Evolutionary conservation across 2,888 invertebrate genomes (phyloP).

Genomic region (Ormia ochracea): DNA sequence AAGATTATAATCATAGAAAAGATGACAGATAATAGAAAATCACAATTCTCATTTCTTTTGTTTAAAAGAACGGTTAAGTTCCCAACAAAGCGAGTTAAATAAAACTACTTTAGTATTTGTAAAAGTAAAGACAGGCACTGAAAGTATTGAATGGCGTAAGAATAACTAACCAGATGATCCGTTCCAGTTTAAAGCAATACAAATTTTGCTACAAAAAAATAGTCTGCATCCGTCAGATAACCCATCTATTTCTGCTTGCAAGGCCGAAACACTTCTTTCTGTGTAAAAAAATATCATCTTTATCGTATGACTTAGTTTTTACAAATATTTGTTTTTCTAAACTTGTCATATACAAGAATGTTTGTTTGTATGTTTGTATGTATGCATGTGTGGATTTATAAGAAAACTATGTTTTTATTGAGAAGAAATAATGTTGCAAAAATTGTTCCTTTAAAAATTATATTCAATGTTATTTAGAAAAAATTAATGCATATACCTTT

Average conservation of each 20-base stretch:
- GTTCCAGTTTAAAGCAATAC: too few species aligned
- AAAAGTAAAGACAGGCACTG: not conserved
- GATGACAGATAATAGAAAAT: conserved; percentile 67
- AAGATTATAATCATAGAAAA: conserved; percentile 70
- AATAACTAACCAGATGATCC: not conserved
- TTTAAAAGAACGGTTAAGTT: conserved; percentile 40
- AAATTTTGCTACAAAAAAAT: too few species aligned
- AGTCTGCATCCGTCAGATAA: too few species aligned
- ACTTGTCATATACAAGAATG: too few species aligned
- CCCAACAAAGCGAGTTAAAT: not conserved
- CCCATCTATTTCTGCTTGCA: too few species aligned
- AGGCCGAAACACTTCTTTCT: too few species aligned
- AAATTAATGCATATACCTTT: not conserved
- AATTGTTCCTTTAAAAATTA: not conserved
- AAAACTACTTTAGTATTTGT: conserved; percentile 1
- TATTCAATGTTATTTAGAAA: not conserved
- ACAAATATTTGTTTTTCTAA: too few species aligned
- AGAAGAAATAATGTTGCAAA: conserved; percentile 1
- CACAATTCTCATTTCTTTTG: not conserved
- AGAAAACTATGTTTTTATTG: not conserved
- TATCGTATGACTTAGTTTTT: too few species aligned
- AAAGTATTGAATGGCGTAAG: not conserved
- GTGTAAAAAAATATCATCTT: too few species aligned
- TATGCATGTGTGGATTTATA: not conserved
- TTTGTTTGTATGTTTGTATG: not conserved